Percentiles rank a stretch among this genome's conserved stretches.
Conservation (phyloP, 2,888 invertebrate genomes). For the Harmothoe impar region DNA sequence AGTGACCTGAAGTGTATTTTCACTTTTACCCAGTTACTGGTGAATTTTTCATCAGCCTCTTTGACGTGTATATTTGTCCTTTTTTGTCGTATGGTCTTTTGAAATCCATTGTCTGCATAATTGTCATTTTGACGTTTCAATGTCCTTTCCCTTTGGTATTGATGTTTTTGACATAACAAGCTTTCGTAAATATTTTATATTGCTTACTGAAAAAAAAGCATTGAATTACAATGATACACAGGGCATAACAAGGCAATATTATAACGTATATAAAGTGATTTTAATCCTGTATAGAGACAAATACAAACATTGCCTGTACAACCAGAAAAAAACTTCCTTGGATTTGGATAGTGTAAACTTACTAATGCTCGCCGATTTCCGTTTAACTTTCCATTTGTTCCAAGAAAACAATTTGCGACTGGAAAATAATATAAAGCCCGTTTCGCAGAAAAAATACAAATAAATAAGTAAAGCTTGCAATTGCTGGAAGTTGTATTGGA, state of each 20-base stretch:
- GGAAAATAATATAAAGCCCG: too few relatives aligned
- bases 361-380: too few relatives aligned
- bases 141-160: slow-evolving; percentile 5
- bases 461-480: slow-evolving; percentile 38
- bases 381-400: too few relatives aligned
- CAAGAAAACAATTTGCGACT: too few relatives aligned
- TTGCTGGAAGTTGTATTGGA: neutral
- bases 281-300: neutral
- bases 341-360: too few relatives aligned
- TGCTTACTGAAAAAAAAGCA: neutral
- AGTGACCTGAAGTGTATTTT: neutral
- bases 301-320: too few relatives aligned
- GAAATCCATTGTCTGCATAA: neutral
- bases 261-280: neutral
- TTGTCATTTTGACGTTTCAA: neutral
- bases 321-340: too few relatives aligned
- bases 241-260: neutral
- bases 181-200: neutral
- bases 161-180: neutral
- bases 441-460: neutral
- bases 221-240: neutral
- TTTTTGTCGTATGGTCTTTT: neutral
- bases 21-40: neutral
- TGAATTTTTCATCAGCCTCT: neutral
- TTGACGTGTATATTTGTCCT: neutral